Conservation (phyloP, 2,113 vertebrate genomes). For the Himantopus leucocephalus region DNA sequence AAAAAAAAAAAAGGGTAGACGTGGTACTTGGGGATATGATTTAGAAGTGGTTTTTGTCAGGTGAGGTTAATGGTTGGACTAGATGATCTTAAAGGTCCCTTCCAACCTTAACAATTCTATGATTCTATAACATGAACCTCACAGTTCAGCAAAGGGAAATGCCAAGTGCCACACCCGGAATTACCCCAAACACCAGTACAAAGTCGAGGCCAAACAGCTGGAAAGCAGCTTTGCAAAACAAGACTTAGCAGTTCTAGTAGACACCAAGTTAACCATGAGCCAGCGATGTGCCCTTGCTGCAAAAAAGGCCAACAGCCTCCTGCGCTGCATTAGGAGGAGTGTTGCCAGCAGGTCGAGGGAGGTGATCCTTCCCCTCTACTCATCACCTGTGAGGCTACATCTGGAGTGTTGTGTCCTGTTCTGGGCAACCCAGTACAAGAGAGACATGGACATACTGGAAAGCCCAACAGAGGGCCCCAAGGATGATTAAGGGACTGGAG, state of each 20-base stretch:
- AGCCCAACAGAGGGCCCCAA: background rate
- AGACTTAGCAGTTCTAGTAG: background rate
- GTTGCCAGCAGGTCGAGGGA: background rate
- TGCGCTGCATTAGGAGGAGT: background rate
- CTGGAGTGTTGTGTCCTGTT: background rate
- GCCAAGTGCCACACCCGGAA: too few species aligned
- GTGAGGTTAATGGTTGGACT: too few species aligned
- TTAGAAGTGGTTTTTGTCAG: too few species aligned
- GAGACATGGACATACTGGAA: too few species aligned
- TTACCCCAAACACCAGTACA: background rate
- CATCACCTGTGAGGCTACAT: background rate
- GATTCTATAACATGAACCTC: too few species aligned
- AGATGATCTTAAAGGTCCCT: too few species aligned
- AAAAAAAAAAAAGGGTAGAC: too few species aligned
- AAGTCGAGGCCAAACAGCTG: background rate
- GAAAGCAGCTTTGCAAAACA: background rate
- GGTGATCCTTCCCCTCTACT: background rate
- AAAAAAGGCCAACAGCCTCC: background rate
- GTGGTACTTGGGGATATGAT: too few species aligned
- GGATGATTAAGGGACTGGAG: background rate
- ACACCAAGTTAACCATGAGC: background rate
- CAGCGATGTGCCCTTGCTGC: background rate
- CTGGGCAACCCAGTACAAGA: background rate
- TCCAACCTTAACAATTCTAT: too few species aligned
- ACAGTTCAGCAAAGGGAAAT: too few species aligned